Percentiles rank a stretch among this genome's conserved stretches.
These are phyloP conservation scores for Aeoliscus strigatus DNA, from an alignment of 2,797 vertebrate species.

Conservation along the genomic window DNA sequence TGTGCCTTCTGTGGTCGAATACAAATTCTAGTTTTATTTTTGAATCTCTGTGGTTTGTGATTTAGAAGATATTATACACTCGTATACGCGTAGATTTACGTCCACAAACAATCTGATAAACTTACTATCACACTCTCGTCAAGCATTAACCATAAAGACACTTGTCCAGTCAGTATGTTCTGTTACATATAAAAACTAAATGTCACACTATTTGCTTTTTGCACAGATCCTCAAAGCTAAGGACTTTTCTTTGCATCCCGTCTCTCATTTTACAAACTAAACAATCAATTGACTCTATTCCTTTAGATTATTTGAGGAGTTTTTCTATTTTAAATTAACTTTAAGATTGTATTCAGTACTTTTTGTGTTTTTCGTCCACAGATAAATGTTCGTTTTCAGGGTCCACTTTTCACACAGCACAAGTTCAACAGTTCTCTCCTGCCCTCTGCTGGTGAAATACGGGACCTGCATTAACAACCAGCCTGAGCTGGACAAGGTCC, in stretches of 20 bases:
- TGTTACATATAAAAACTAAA: neutral
- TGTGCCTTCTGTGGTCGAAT: no score
- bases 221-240: neutral
- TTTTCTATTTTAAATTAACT: conserved; percentile 4
- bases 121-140: no score
- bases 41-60: no score
- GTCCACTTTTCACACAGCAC: neutral
- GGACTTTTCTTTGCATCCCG: no score
- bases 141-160: no score
- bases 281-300: neutral
- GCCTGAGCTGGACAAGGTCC: neutral
- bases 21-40: no score
- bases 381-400: neutral
- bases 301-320: neutral
- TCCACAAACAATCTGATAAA: no score
- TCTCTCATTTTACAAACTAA: neutral
- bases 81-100: no score
- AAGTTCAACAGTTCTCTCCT: conserved; percentile 49
- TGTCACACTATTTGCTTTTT: neutral
- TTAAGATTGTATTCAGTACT: neutral
- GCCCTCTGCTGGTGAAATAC: conserved; percentile 53
- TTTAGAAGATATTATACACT: no score
- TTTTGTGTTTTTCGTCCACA: conserved; percentile 1
- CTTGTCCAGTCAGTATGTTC: no score
- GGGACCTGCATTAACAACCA: conserved; percentile 1